phyloP scores from a whole-genome alignment of 2,888 invertebrate species.

The Volucella inflata region DNA sequence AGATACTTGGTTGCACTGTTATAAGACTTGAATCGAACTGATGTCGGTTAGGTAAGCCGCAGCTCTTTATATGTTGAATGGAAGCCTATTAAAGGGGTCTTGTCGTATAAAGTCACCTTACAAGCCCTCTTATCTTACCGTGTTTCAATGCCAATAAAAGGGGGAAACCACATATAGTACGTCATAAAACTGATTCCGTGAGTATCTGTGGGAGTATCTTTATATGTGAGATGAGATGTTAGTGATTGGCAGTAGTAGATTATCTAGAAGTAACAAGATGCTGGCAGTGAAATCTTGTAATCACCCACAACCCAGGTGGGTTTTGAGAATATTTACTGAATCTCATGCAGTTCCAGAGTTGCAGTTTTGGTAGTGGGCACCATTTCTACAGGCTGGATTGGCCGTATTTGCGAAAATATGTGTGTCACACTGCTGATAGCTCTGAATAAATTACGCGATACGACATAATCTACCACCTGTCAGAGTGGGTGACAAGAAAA shows the following conservation, averaged over 20 bases:
- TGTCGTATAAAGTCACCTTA: conserved; percentile 13
- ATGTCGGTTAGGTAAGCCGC: conserved; percentile 14
- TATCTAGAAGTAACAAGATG: conserved; percentile 21
- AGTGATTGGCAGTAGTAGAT: conserved; percentile 7
- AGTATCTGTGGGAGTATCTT: background rate
- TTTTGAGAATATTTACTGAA: too few relatives aligned
- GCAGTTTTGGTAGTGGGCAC: too few relatives aligned
- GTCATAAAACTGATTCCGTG: background rate
- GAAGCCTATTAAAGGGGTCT: conserved; percentile 11
- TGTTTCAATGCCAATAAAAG: conserved; percentile 46
- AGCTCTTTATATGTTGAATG: conserved; percentile 30
- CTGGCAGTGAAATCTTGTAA: conserved; percentile 4
- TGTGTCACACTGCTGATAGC: too few relatives aligned
- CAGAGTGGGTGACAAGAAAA: too few relatives aligned
- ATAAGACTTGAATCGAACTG: conserved; percentile 12
- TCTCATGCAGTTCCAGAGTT: too few relatives aligned
- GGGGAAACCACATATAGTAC: conserved; percentile 6
- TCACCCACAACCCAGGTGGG: too few relatives aligned
- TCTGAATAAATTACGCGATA: too few relatives aligned
- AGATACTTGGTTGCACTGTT: conserved; percentile 12
- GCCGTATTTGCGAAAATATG: too few relatives aligned
- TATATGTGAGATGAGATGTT: background rate
- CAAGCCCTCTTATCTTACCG: conserved; percentile 34
- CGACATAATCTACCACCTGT: too few relatives aligned
- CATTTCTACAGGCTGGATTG: too few relatives aligned